Evolutionary conservation across 1,140 invertebrate genomes (phyloP).

Genomic region (Trichonephila clavata): DNA sequence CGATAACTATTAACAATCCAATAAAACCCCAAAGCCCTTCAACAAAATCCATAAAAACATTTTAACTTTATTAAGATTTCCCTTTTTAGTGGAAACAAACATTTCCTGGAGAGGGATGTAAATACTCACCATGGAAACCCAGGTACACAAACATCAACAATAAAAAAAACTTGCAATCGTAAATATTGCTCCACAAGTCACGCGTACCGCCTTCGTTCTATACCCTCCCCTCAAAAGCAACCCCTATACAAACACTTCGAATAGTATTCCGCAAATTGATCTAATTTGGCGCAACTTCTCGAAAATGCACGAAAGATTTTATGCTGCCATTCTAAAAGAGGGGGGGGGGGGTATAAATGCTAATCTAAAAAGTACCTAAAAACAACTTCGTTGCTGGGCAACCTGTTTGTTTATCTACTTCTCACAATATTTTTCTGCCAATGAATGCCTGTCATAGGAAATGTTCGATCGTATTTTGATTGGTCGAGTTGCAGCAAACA

Average conservation of each 20-base stretch:
- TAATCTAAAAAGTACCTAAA: not conserved
- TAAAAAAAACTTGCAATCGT: not conserved
- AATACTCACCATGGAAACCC: slow-evolving; percentile 31
- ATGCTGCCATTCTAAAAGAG: not conserved
- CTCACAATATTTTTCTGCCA: not conserved
- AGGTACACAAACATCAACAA: not conserved
- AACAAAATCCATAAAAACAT: not conserved
- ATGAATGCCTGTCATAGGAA: not conserved
- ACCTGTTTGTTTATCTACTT: slow-evolving; percentile 7
- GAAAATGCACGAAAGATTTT: not conserved
- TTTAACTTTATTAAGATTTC: not conserved
- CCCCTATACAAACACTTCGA: not conserved
- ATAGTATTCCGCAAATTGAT: not conserved
- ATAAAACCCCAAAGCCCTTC: not conserved
- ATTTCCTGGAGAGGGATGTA: not conserved
- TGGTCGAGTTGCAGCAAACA: not conserved
- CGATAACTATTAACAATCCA: too few relatives aligned
- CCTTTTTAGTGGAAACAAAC: not conserved
- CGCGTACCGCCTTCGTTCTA: not conserved
- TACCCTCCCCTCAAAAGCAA: not conserved
- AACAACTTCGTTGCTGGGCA: not conserved
- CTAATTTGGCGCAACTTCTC: not conserved
- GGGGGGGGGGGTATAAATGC: not conserved
- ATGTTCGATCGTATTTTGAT: not conserved
- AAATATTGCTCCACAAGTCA: not conserved